These are phyloP conservation scores for Eublepharis macularius DNA, from an alignment of 2,113 vertebrate species.

Conservation along the genomic window DNA sequence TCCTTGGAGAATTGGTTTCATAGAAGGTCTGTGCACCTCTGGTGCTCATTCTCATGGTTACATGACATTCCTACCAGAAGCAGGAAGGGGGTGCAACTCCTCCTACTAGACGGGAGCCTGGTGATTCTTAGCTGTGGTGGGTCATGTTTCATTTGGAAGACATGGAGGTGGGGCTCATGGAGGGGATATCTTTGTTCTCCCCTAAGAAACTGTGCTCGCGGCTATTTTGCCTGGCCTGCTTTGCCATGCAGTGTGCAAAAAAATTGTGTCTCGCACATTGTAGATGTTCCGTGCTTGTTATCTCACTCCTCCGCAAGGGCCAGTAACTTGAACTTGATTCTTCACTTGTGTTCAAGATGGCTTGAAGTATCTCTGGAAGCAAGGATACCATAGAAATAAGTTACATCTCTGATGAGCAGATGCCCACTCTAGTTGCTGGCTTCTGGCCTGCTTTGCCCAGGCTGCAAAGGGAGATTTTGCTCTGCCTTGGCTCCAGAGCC, in stretches of 20 bases:
- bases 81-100: background rate
- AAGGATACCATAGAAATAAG: background rate
- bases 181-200: background rate
- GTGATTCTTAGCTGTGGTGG: background rate
- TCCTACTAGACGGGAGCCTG: background rate
- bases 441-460: background rate
- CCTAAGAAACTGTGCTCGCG: no score
- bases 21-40: background rate
- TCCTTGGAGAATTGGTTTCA: background rate
- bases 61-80: background rate
- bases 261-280: background rate
- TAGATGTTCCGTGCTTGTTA: no score
- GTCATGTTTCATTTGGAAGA: background rate
- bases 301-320: background rate
- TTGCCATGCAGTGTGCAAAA: no score
- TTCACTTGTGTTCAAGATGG: background rate
- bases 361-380: background rate
- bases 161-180: background rate
- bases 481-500: no score
- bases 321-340: background rate
- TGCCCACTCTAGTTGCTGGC: background rate
- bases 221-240: background rate
- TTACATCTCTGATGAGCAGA: background rate
- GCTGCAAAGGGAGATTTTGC: background rate
- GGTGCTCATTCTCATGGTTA: background rate